Evolutionary conservation across 2,888 invertebrate species (phyloP).

Genomic region (Sussaba pulchella): DNA sequence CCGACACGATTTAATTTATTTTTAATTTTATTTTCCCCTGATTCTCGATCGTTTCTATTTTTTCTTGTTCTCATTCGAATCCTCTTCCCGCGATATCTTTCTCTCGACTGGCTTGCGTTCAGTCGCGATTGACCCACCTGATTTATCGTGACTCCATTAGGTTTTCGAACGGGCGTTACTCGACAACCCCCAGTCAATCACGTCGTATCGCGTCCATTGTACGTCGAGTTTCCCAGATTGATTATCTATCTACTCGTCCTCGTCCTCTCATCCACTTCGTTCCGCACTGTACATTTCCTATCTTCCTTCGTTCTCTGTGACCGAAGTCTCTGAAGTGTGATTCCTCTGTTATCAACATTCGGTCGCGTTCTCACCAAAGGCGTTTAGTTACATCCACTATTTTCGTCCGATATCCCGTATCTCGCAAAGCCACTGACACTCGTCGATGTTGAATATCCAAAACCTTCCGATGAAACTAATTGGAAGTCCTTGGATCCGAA

Average conservation of each 20-base stretch:
- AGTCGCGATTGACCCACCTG: slow-evolving; percentile 49
- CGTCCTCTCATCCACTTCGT: slow-evolving; percentile 25
- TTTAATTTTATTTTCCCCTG: slow-evolving; percentile 13
- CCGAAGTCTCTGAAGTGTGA: too few species aligned
- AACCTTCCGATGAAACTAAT: too few species aligned
- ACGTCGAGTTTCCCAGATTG: slow-evolving; percentile 60
- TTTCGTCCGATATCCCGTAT: neutral
- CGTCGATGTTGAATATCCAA: neutral
- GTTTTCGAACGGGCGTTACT: slow-evolving; percentile 52
- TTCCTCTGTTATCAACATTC: slow-evolving; percentile 6
- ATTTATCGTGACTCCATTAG: slow-evolving; percentile 56
- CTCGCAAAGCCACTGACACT: neutral
- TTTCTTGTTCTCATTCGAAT: slow-evolving; percentile 48
- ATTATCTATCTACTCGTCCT: slow-evolving; percentile 58
- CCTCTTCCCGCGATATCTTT: slow-evolving; percentile 47
- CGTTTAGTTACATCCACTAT: neutral
- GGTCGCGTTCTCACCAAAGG: neutral
- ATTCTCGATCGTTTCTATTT: slow-evolving; percentile 2
- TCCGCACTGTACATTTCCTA: neutral
- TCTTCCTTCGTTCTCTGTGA: neutral
- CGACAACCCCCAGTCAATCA: slow-evolving; percentile 55
- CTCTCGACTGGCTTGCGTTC: slow-evolving; percentile 25
- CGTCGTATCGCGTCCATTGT: slow-evolving; percentile 57
- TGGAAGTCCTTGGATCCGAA: too few species aligned
- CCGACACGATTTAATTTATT: neutral